Conservation (phyloP, 1,140 invertebrate species). For the Lethocerus indicus region DNA sequence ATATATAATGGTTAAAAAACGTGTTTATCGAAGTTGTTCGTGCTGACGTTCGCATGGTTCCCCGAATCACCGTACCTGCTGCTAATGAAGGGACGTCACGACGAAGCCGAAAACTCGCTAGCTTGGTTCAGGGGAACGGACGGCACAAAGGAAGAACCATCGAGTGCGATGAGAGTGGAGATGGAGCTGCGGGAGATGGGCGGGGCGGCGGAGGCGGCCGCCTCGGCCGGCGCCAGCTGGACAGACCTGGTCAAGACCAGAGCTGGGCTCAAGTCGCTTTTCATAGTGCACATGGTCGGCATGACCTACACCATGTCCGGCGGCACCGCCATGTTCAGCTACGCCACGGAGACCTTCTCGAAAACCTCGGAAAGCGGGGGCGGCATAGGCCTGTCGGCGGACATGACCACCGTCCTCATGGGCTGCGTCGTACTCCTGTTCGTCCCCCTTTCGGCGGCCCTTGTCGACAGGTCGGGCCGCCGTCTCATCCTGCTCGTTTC, state of each 20-base stretch:
- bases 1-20: too few relatives aligned
- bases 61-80: conserved; percentile 69
- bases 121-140: conserved; percentile 46
- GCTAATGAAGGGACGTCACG: conserved; percentile 35
- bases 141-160: neutral
- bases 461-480: conserved; percentile 25
- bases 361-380: too few relatives aligned
- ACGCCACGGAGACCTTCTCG: conserved; percentile 14
- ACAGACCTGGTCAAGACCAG: conserved; percentile 11
- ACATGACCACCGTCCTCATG: neutral
- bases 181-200: conserved; percentile 13
- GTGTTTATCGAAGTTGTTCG: too few relatives aligned
- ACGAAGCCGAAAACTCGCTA: conserved; percentile 43
- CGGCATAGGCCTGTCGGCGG: neutral
- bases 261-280: conserved; percentile 12
- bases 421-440: conserved; percentile 10
- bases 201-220: conserved; percentile 4
- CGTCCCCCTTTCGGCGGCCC: conserved; percentile 12
- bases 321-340: conserved; percentile 15
- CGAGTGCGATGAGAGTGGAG: conserved; percentile 9
- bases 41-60: neutral
- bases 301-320: conserved; percentile 14
- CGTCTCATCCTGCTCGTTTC: conserved; percentile 33
- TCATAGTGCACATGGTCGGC: conserved; percentile 14
- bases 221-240: conserved; percentile 8